A percentile compares a stretch with the other conserved stretches of the same genome.
Evolutionary conservation across 2,888 invertebrate species (phyloP).

Genomic region (Dasysyrphus albostriatus): DNA sequence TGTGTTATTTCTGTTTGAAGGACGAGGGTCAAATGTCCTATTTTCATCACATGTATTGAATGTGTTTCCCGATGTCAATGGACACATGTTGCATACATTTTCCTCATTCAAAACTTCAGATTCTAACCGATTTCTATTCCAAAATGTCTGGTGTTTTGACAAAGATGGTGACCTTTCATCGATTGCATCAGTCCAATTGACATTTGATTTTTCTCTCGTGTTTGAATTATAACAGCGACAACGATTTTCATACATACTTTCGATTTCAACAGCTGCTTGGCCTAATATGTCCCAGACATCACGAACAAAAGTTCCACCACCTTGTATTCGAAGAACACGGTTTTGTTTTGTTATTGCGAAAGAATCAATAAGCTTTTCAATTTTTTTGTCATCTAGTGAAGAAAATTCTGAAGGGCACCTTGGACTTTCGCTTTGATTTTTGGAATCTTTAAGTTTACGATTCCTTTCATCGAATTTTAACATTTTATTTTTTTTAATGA

Average conservation of each 20-base stretch:
- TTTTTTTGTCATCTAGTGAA: constrained; percentile 69
- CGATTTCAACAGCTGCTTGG: constrained; percentile 79
- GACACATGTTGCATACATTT: neutral
- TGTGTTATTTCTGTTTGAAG: neutral
- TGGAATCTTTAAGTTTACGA: neutral
- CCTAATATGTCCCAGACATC: constrained; percentile 79
- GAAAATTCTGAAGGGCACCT: constrained; percentile 66
- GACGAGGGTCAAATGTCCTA: neutral
- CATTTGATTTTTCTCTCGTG: neutral
- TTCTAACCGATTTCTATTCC: neutral
- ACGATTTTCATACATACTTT: constrained; percentile 63
- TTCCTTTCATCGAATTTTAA: neutral
- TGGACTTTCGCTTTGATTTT: neutral
- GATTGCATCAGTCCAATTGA: neutral
- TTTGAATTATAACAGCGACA: neutral
- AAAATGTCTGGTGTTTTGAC: neutral
- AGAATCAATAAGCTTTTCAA: constrained; percentile 20
- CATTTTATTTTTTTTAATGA: neutral
- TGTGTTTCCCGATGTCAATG: neutral
- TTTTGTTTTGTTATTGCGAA: constrained; percentile 20
- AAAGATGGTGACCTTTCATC: neutral
- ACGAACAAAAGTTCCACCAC: constrained; percentile 36
- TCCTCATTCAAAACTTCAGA: neutral
- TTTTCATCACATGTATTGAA: no score
- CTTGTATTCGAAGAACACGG: constrained; percentile 35